Evolutionary conservation across 64 coral and sea anemone genomes (phyloP).

Genomic region (Montipora capricornis): DNA sequence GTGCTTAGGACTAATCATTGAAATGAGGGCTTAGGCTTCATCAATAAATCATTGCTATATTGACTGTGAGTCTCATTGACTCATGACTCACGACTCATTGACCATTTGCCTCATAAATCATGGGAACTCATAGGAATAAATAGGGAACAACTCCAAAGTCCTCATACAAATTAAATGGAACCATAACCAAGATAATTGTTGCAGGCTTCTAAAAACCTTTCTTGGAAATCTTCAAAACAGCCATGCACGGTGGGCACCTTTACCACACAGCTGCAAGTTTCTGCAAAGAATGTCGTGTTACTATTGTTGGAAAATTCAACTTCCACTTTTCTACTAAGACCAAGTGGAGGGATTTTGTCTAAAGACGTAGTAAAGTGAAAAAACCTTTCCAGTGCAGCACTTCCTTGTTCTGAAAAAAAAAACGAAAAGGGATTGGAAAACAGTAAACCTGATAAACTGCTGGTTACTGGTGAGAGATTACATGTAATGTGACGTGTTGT

Average conservation of each 20-base stretch:
- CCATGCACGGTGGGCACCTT: slow-evolving; percentile 39
- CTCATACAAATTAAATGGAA: slow-evolving; percentile 1
- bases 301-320: slow-evolving; percentile 28
- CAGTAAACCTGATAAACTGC: background rate
- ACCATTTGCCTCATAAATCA: background rate
- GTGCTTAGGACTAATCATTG: too few species aligned
- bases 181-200: slow-evolving; percentile 43
- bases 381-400: slow-evolving; percentile 33
- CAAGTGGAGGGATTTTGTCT: slow-evolving; percentile 37
- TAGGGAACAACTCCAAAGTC: background rate
- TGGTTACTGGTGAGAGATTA: too few species aligned
- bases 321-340: slow-evolving; percentile 32
- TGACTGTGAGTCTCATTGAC: too few species aligned
- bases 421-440: background rate
- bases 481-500: too few species aligned
- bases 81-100: background rate
- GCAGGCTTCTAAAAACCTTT: slow-evolving; percentile 17
- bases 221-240: slow-evolving; percentile 30
- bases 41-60: too few species aligned
- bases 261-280: slow-evolving; percentile 43
- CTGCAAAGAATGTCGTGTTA: slow-evolving; percentile 44
- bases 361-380: slow-evolving; percentile 38
- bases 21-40: too few species aligned
- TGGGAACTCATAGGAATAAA: background rate
- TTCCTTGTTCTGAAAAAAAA: slow-evolving; percentile 16